phyloP scores from a whole-genome alignment of 1,140 invertebrate genomes.

The Daktulosphaira vitifoliae region DNA sequence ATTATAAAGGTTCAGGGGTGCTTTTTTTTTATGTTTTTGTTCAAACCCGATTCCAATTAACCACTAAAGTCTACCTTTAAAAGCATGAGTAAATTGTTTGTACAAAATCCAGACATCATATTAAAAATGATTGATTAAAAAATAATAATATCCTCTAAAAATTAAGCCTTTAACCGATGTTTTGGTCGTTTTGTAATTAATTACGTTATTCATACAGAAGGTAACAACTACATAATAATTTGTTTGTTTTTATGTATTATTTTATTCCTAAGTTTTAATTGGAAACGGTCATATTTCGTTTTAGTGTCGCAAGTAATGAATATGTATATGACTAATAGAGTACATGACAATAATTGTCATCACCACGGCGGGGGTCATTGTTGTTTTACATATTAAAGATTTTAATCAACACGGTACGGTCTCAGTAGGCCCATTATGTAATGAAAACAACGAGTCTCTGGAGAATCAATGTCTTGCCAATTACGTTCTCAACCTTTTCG shows the following conservation, averaged over 20 bases:
- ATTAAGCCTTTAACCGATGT: too few species aligned
- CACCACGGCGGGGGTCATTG: not conserved
- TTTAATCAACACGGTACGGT: not conserved
- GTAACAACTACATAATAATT: too few species aligned
- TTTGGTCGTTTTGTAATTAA: too few species aligned
- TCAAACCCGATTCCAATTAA: slow-evolving; percentile 28
- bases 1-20: slow-evolving; percentile 26
- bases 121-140: slow-evolving; percentile 12
- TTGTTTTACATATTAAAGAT: not conserved
- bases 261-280: too few species aligned
- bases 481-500: not conserved
- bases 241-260: too few species aligned
- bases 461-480: not conserved
- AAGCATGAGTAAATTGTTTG: not conserved
- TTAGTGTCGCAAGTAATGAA: too few species aligned
- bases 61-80: slow-evolving; percentile 1
- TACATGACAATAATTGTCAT: too few species aligned
- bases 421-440: not conserved
- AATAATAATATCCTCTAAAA: not conserved
- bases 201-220: too few species aligned
- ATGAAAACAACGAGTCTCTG: not conserved
- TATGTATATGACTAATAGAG: too few species aligned
- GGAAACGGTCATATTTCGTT: too few species aligned
- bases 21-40: slow-evolving; percentile 16
- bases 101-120: slow-evolving; percentile 8